These are phyloP conservation scores for Eulithis testata DNA, from an alignment of 2,888 invertebrate genomes.

Conservation along the genomic window DNA sequence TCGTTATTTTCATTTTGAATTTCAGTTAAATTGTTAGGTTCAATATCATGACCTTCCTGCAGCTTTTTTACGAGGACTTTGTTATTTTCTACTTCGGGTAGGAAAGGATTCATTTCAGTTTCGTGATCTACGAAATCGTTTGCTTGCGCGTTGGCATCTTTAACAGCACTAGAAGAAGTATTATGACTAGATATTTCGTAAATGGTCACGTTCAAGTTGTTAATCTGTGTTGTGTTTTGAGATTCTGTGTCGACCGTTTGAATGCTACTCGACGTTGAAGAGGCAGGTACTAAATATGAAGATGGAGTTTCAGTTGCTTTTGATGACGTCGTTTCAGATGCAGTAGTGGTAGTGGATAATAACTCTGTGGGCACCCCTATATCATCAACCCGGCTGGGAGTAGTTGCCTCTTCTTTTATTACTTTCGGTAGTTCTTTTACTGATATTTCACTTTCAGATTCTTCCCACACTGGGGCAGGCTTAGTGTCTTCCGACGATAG, in stretches of 20 bases:
- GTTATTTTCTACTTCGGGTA: slow-evolving; percentile 87
- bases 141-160: slow-evolving; percentile 57
- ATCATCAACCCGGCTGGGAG: slow-evolving; percentile 33
- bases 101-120: slow-evolving; percentile 87
- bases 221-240: slow-evolving; percentile 59
- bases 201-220: slow-evolving; percentile 74
- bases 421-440: slow-evolving; percentile 47
- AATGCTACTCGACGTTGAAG: slow-evolving; percentile 20
- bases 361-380: slow-evolving; percentile 36
- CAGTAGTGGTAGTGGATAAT: slow-evolving; percentile 36
- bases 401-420: slow-evolving; percentile 32
- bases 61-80: slow-evolving; percentile 84
- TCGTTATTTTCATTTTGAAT: slow-evolving; percentile 74
- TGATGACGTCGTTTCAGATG: slow-evolving; percentile 23
- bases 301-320: slow-evolving; percentile 6
- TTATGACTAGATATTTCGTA: slow-evolving; percentile 72
- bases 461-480: slow-evolving; percentile 78
- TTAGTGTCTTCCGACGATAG: slow-evolving; percentile 37
- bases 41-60: slow-evolving; percentile 83
- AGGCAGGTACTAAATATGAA: slow-evolving; percentile 8
- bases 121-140: slow-evolving; percentile 73
- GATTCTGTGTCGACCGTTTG: slow-evolving; percentile 33
- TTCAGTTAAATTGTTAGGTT: slow-evolving; percentile 70
- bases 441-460: slow-evolving; percentile 52
- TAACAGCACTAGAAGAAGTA: slow-evolving; percentile 52